These are phyloP conservation scores for Osmerus eperlanus DNA, from an alignment of 2,113 vertebrate species.

Conservation along the genomic window DNA sequence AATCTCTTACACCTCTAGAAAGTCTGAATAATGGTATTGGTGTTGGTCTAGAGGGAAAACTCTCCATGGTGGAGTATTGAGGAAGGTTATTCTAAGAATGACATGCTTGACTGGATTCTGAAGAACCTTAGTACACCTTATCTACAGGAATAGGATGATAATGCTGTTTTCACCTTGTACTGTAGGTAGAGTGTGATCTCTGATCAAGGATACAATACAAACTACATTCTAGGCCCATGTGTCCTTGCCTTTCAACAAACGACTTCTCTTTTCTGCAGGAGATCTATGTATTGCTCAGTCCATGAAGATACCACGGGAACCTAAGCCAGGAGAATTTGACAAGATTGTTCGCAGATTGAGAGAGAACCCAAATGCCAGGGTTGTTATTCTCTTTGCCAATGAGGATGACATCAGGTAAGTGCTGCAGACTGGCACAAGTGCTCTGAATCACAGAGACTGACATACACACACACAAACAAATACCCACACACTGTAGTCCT, in stretches of 20 bases:
- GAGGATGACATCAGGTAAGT: conserved; percentile 93
- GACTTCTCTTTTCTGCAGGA: conserved; percentile 66
- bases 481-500: too few relatives aligned
- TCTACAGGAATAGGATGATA: not conserved
- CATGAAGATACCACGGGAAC: conserved; percentile 91
- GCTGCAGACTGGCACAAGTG: not conserved
- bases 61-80: not conserved
- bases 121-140: not conserved
- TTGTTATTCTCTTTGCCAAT: conserved; percentile 89
- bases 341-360: conserved; percentile 89
- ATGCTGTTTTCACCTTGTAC: too few relatives aligned
- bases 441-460: not conserved
- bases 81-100: not conserved
- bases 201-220: too few relatives aligned
- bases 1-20: conserved; percentile 25
- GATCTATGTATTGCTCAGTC: conserved; percentile 91
- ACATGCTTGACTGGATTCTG: conserved; percentile 1
- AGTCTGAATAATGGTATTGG: conserved; percentile 24
- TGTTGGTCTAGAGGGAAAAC: conserved; percentile 4
- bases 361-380: conserved; percentile 88
- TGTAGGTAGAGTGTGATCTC: too few relatives aligned
- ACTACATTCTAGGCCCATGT: too few relatives aligned
- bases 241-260: too few relatives aligned
- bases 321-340: conserved; percentile 86
- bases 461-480: not conserved